A percentile compares a stretch with the other conserved stretches of the same genome.
These are phyloP conservation scores for Microcebus lehilahytsara DNA, from an alignment of 2,113 vertebrate species.

Conservation along the genomic window DNA sequence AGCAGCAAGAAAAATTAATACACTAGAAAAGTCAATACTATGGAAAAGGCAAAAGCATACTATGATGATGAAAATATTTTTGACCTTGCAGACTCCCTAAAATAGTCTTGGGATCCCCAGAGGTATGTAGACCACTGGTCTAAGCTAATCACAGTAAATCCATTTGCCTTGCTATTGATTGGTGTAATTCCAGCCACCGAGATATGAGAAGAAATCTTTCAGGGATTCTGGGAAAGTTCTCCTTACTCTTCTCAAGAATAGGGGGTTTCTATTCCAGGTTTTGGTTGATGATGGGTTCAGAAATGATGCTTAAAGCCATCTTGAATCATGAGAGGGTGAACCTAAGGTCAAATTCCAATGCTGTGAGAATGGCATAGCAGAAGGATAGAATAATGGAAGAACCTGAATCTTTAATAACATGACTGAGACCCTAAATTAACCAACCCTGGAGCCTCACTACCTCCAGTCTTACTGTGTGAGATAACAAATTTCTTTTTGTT, in stretches of 20 bases:
- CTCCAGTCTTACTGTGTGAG: neutral
- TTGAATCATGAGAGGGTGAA: neutral
- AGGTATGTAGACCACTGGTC: neutral
- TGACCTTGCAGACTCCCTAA: neutral
- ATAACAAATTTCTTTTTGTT: neutral
- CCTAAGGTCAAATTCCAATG: neutral
- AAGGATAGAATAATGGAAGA: neutral
- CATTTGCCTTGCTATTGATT: neutral
- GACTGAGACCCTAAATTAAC: neutral
- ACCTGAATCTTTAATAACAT: neutral
- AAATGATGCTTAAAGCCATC: neutral
- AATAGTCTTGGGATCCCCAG: neutral
- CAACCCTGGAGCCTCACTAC: neutral
- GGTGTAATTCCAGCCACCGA: neutral
- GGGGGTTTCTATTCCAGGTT: neutral
- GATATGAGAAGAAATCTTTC: neutral
- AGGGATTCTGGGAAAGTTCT: neutral
- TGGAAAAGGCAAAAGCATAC: neutral
- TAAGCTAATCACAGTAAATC: neutral
- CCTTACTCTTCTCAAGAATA: neutral
- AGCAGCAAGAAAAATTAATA: neutral
- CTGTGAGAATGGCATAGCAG: neutral
- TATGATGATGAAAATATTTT: neutral
- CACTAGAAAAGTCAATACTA: neutral
- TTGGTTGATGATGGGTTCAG: neutral